phyloP scores from a whole-genome alignment of 2,888 invertebrate species.

The Hyppa rectilinea region DNA sequence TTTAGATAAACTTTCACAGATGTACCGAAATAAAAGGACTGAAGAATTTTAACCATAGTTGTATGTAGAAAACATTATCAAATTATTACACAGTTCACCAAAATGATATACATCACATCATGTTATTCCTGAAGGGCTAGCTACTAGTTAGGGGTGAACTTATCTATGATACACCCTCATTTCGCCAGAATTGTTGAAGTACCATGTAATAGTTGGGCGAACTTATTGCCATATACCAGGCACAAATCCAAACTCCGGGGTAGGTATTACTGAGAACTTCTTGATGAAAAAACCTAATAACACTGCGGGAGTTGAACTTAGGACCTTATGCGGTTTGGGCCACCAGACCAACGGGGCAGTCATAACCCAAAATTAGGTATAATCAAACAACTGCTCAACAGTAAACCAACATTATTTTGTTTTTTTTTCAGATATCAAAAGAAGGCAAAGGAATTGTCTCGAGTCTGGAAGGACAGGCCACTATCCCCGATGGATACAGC shows the following conservation, averaged over 20 bases:
- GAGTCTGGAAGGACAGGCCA: constrained; percentile 77
- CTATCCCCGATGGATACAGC: constrained; percentile 91
- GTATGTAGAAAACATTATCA: background rate
- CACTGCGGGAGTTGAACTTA: too few species aligned
- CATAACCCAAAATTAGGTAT: background rate
- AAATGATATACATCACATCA: background rate
- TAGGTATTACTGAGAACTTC: too few species aligned
- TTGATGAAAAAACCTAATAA: too few species aligned
- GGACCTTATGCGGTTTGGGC: too few species aligned
- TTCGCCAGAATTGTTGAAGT: too few species aligned
- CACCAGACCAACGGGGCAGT: background rate
- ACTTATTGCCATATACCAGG: too few species aligned
- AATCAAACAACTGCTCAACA: background rate
- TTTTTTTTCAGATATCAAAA: constrained; percentile 60
- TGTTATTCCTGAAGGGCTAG: too few species aligned
- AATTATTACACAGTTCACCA: background rate
- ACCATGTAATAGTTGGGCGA: background rate
- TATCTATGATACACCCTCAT: too few species aligned
- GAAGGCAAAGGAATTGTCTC: constrained; percentile 65
- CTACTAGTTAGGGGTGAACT: too few species aligned
- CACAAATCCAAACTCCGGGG: too few species aligned
- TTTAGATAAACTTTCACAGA: background rate
- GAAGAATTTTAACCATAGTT: background rate
- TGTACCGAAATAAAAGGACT: background rate
- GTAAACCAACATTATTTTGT: background rate